phyloP scores from a whole-genome alignment of 2,113 vertebrate genomes.

The Boulengeromyrus knoepffleri region DNA sequence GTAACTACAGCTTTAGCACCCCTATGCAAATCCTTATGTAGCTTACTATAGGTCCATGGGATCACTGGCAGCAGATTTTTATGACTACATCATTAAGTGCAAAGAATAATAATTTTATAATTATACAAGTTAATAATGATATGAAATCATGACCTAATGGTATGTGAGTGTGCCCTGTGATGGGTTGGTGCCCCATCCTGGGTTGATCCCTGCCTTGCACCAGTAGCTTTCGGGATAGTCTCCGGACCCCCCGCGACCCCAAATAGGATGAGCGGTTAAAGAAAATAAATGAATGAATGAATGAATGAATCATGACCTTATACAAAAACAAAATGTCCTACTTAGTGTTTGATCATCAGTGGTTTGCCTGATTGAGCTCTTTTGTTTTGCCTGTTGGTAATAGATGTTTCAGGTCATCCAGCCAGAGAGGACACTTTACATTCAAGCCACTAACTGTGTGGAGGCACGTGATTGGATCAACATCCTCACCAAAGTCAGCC shows the following conservation, averaged over 20 bases:
- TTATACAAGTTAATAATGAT: background rate
- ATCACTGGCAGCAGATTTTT: background rate
- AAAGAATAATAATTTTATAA: background rate
- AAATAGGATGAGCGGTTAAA: background rate
- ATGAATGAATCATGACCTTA: background rate
- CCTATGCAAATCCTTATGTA: background rate
- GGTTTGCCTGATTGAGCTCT: background rate
- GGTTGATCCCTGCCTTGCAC: background rate
- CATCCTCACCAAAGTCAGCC: conserved; percentile 95
- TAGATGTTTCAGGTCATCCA: conserved; percentile 99
- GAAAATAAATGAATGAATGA: background rate
- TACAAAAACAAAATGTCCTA: background rate
- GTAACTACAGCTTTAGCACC: background rate
- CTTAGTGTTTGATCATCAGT: background rate
- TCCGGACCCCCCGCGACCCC: background rate
- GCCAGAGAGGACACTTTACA: conserved; percentile 88
- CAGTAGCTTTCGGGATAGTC: background rate
- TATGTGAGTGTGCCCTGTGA: background rate
- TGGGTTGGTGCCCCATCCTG: background rate
- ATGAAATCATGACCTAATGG: background rate
- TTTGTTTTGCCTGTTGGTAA: background rate
- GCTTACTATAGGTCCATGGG: background rate
- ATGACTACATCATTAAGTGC: background rate
- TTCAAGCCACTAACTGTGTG: conserved; percentile 96
- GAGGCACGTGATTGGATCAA: conserved; percentile 97